Conservation (phyloP, 2,888 invertebrate species). For the Orchesella flavescens region DNA sequence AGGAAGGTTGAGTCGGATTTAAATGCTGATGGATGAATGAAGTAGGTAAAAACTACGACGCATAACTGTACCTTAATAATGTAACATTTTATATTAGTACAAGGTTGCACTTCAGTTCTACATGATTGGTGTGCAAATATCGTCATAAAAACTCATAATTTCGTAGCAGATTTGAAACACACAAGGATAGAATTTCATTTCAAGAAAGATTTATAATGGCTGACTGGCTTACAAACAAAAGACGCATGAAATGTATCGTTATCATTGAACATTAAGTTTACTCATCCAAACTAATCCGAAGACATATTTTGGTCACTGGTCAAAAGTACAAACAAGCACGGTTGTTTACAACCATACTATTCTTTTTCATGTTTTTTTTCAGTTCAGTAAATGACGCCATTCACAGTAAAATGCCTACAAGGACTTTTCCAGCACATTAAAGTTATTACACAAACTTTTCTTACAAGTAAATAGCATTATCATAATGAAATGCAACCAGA, state of each 20-base stretch:
- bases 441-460: slow-evolving; percentile 3
- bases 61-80: neutral
- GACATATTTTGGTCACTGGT: slow-evolving; percentile 48
- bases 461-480: slow-evolving; percentile 17
- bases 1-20: slow-evolving; percentile 17
- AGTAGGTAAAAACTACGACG: slow-evolving; percentile 4
- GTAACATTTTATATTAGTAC: slow-evolving; percentile 18
- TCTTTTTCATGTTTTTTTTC: slow-evolving; percentile 21
- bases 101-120: slow-evolving; percentile 58
- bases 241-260: neutral
- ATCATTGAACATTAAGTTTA: slow-evolving; percentile 2
- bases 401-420: slow-evolving; percentile 45
- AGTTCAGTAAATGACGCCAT: slow-evolving; percentile 17
- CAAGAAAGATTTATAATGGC: slow-evolving; percentile 8
- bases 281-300: neutral
- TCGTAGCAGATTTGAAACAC: slow-evolving; percentile 28
- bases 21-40: slow-evolving; percentile 20
- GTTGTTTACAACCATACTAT: slow-evolving; percentile 7
- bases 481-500: slow-evolving; percentile 13
- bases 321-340: slow-evolving; percentile 42
- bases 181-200: slow-evolving; percentile 17
- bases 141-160: slow-evolving; percentile 43
- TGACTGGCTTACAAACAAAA: slow-evolving; percentile 39
- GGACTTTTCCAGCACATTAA: slow-evolving; percentile 34
- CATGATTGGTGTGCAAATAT: slow-evolving; percentile 41